A percentile compares a stretch with the other conserved stretches of the same genome.
These are phyloP conservation scores for Subacronicta megacephala DNA, from an alignment of 2,888 invertebrate species.

Conservation along the genomic window DNA sequence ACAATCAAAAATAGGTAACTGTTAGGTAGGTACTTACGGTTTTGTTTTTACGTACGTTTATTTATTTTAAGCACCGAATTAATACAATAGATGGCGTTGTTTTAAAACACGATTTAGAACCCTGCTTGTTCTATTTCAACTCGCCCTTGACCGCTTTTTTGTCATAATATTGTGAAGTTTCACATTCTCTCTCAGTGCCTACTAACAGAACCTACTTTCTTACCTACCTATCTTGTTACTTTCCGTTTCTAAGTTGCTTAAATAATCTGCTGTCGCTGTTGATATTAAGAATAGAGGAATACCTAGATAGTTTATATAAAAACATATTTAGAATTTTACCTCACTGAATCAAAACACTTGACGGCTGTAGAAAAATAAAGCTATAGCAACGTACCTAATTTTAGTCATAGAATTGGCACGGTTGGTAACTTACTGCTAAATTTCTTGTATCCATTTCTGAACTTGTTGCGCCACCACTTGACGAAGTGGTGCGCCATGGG, in stretches of 20 bases:
- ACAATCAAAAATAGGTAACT: too few relatives aligned
- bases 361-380: background rate
- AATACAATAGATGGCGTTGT: conserved; percentile 43
- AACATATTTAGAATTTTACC: conserved; percentile 1
- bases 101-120: conserved; percentile 41
- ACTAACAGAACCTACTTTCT: too few relatives aligned
- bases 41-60: background rate
- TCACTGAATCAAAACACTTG: background rate
- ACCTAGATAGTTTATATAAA: too few relatives aligned
- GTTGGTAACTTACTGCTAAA: conserved; percentile 90
- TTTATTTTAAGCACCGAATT: conserved; percentile 5
- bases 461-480: conserved; percentile 94
- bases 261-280: too few relatives aligned
- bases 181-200: too few relatives aligned
- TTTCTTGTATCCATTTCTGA: conserved; percentile 93
- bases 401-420: background rate
- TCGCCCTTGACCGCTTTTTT: conserved; percentile 56
- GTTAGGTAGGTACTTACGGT: too few relatives aligned
- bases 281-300: too few relatives aligned
- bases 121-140: conserved; percentile 52
- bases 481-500: conserved; percentile 93
- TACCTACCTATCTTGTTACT: background rate
- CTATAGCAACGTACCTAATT: conserved; percentile 15
- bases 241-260: conserved; percentile 10
- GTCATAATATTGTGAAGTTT: conserved; percentile 39